Percentiles rank a stretch among this genome's conserved stretches.
These are phyloP conservation scores for Sminthopsis crassicaudata DNA, from an alignment of 2,113 vertebrate genomes.

Conservation along the genomic window DNA sequence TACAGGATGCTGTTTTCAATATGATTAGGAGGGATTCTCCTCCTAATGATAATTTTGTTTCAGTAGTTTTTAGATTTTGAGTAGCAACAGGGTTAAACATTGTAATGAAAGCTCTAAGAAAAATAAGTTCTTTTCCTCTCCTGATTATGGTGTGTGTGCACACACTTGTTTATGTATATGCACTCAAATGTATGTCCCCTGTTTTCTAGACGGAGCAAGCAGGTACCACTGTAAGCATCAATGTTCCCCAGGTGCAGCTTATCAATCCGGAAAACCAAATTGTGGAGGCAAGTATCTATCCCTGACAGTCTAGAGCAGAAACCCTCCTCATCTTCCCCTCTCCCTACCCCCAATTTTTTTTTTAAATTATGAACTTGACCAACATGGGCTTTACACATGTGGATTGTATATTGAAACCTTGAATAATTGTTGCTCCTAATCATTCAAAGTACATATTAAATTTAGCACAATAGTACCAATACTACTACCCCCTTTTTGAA, in stretches of 20 bases:
- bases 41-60: constrained; percentile 46
- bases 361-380: not conserved
- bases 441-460: not conserved
- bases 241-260: constrained; percentile 97
- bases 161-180: not conserved
- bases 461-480: not conserved
- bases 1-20: constrained; percentile 46
- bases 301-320: fast-evolving
- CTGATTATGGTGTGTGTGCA: not conserved
- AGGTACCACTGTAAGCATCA: constrained; percentile 92
- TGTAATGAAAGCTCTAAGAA: constrained; percentile 30
- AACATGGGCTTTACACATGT: not conserved
- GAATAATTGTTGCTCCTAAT: not conserved
- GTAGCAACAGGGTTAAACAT: constrained; percentile 15
- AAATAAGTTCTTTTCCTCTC: not conserved
- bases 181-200: not conserved
- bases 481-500: not conserved
- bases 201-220: constrained; percentile 90
- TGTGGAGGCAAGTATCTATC: constrained; percentile 90
- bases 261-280: constrained; percentile 99
- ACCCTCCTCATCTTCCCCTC: not conserved
- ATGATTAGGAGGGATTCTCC: not conserved
- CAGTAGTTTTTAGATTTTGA: constrained; percentile 37
- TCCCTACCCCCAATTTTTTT: not conserved
- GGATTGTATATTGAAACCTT: not conserved